Base-by-base conservation (phyloP, 2,113 vertebrate species). In the Oenanthe oenanthe region DNA sequence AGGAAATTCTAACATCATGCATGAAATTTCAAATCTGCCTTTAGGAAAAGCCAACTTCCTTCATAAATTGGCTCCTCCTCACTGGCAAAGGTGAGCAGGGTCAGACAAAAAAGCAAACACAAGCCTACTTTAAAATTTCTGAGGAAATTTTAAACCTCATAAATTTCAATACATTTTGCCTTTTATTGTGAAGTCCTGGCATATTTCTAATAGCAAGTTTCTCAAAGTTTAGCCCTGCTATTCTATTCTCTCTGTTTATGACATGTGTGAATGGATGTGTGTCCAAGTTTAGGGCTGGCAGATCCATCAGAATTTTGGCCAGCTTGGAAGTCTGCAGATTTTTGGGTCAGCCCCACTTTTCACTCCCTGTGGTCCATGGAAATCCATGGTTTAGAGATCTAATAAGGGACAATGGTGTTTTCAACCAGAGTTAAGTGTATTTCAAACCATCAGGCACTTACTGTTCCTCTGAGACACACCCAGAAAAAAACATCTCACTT, bases 1-100 rank as follows among this genome's bases (percentile, higher is more conserved):
- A 91, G 93, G 92, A 94, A 95, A 97, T 80, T 92, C 81, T 95
- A 95, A 95, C 93, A 94, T 95, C 88, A 93, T 74, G 72, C 75
- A 83, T 3, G 3, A 96, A 96, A 85, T 94, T 93, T 92, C 82
- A 93, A 88, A 93, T 92, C 71, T 79, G 62, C 60, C 88, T 96
- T 80, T 86, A 94, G 92, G 82, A 96, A 95, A 94, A 90, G 82
- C 89, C 88, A 90, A 14, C 53, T 93, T 96, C 71, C 85, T 88
- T 86, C 82, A 86, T n/a, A 36, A 92, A 60, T 51, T 93, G 88
- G 71, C 85, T 92, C 47, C 43, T 77, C 67, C 68, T 80, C 85
- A 63, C 60, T 84, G 89, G 72, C 72, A 88, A 80, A 88, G 94
- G 90, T 92, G 92, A 91, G 42, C 2, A 63, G 63, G 82, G 89